phyloP scores from a whole-genome alignment of 2,113 vertebrate genomes.

The Spea multiplicata region DNA sequence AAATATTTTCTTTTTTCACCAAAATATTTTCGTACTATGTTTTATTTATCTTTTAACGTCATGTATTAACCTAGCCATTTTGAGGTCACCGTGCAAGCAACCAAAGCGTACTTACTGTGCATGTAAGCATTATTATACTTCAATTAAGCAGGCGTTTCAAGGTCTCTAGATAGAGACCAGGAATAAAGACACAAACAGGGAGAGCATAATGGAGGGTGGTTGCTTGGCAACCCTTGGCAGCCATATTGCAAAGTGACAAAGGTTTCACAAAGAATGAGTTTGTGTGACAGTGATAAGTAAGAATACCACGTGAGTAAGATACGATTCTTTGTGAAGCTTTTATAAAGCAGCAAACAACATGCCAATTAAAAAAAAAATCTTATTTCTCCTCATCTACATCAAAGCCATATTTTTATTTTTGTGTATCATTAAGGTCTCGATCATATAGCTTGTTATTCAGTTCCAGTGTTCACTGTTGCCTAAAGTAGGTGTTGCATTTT shows the following conservation, averaged over 20 bases:
- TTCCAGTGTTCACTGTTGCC: too few relatives aligned
- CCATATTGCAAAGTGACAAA: conserved; percentile 53
- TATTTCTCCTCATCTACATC: not conserved
- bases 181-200: conserved; percentile 30
- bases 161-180: conserved; percentile 23
- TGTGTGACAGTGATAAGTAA: conserved; percentile 38
- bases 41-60: not conserved
- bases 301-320: conserved; percentile 50
- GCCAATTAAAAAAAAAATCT: not conserved
- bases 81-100: not conserved
- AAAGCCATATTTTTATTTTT: too few relatives aligned
- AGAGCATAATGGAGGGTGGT: conserved; percentile 48
- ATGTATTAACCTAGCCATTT: not conserved
- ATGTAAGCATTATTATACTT: conserved; percentile 8
- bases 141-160: conserved; percentile 24
- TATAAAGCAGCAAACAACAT: conserved; percentile 23
- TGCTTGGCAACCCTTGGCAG: conserved; percentile 69
- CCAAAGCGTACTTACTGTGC: not conserved
- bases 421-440: too few relatives aligned
- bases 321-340: conserved; percentile 26
- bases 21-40: not conserved
- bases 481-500: too few relatives aligned
- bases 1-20: too few relatives aligned
- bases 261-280: conserved; percentile 58
- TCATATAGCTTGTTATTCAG: too few relatives aligned